A percentile compares a stretch with the other conserved stretches of the same genome.
Conservation (phyloP, 2,888 invertebrate genomes). For the Xestoiulus laeticollis region DNA sequence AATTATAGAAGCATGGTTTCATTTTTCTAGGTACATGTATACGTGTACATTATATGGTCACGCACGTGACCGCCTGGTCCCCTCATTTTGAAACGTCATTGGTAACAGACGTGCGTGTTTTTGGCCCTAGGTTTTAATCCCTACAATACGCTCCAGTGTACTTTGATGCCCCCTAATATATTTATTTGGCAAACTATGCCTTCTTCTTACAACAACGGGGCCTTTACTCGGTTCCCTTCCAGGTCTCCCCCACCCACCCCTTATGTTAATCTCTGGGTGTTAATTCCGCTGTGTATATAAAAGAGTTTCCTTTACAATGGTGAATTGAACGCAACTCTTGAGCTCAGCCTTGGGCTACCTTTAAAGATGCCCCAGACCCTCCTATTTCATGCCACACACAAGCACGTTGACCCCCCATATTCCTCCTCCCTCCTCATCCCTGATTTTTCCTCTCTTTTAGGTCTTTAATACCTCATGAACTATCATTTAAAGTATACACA, state of each 20-base stretch:
- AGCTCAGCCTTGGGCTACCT: slow-evolving; percentile 41
- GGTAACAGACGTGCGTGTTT: slow-evolving; percentile 22
- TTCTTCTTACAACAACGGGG: slow-evolving; percentile 15
- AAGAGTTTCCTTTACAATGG: slow-evolving; percentile 18
- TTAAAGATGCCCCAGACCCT: slow-evolving; percentile 42
- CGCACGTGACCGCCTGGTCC: neutral
- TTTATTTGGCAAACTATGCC: slow-evolving; percentile 43
- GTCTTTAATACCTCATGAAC: slow-evolving; percentile 37
- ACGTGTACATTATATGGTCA: too few relatives aligned
- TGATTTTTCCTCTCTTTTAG: slow-evolving; percentile 32
- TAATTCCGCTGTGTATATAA: slow-evolving; percentile 38
- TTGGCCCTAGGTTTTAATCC: slow-evolving; percentile 43
- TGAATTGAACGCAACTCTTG: slow-evolving; percentile 21
- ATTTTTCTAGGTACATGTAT: too few relatives aligned
- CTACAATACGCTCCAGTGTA: slow-evolving; percentile 43
- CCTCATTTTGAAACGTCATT: neutral
- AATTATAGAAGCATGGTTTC: too few relatives aligned
- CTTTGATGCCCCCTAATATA: slow-evolving; percentile 40
- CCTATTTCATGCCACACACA: slow-evolving; percentile 27
- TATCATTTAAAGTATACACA: slow-evolving; percentile 37
- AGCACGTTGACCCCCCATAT: slow-evolving; percentile 15
- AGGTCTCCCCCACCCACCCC: neutral
- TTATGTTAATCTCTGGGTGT: slow-evolving; percentile 36
- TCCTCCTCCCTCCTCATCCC: neutral
- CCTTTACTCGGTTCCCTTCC: neutral